Base-by-base conservation (phyloP, 2,797 vertebrate genomes). In the Zonotrichia albicollis region DNA sequence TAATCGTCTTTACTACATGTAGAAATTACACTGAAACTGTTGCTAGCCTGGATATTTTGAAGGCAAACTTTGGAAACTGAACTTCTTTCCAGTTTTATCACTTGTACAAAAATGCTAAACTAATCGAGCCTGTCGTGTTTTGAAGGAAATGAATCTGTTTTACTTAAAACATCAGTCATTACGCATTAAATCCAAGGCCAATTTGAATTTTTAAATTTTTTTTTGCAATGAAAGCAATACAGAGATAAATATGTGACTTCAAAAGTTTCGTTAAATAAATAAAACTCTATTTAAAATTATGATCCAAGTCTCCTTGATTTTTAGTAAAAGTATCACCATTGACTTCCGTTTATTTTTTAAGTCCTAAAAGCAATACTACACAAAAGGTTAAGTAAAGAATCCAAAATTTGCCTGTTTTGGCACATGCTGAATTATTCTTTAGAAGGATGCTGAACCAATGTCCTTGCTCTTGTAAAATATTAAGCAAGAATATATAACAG, bases 401-500 rank as follows among this genome's bases (percentile, higher is more conserved):
- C 10, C 9, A 74, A 86, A 93, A 72, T 62, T 90, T 87, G 9
- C 66, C 57, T 91, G 11, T 89, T 96, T 82, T 89, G 29, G 13
- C 36, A 66, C 43, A 72, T 87, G 36, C 78, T 95, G 87, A 36
- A 21, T 94, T 91, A 66, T 84, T 94, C 66, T 75, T 86, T 76
- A 68, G 74, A 92, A 96, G 42, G 58, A 46, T 55, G 48, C 26
- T 91, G 71, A 81, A 75, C 74, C 94, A 93, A 97, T 68, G 58
- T 74, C 54, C 45, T 96, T 90, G 74, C 50, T 86, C 53, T 94
- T 88, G 87, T 87, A 96, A 97, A 96, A 96, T 94, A 97, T 89
- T 96, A 96, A 95, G 89, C 29, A 87, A 94, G 95, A 95, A 94
- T 76, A 85, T 92, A 70, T 96, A 97, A 94, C 64, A 51, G 30